Evolutionary conservation across 2,888 invertebrate genomes (phyloP).

Genomic region (Pyrrhosoma nymphula): DNA sequence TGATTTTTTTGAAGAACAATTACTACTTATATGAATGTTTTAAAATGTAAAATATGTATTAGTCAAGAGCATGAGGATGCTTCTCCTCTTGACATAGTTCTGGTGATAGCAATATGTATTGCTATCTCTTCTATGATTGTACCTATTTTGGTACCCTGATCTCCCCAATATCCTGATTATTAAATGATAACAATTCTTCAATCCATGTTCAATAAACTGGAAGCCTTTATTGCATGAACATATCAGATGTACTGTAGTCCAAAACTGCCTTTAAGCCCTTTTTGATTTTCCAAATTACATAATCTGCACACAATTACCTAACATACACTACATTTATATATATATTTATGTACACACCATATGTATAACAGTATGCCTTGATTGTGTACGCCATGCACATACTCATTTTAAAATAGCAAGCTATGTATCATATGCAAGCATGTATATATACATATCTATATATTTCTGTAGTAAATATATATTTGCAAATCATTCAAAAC

Average conservation of each 20-base stretch:
- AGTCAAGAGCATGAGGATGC: background rate
- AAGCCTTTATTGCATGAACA: background rate
- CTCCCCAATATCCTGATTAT: background rate
- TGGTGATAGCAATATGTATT: background rate
- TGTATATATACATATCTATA: background rate
- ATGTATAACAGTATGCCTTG: background rate
- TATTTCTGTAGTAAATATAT: slow-evolving; percentile 11
- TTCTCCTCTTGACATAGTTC: background rate
- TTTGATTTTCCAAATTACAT: background rate
- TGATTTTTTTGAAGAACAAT: background rate
- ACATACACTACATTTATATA: background rate
- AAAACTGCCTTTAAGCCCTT: background rate
- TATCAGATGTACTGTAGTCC: background rate
- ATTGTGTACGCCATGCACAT: background rate
- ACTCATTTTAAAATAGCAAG: background rate
- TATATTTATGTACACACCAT: background rate
- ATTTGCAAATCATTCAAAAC: background rate
- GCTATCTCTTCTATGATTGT: background rate
- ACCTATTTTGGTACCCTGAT: background rate
- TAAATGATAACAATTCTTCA: background rate
- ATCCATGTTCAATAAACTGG: background rate
- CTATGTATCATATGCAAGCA: background rate
- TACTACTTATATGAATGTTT: background rate
- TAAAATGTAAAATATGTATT: background rate
- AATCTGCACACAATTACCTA: background rate